Evolutionary conservation across 2,888 invertebrate genomes (phyloP).

Genomic region (Meta bourneti): DNA sequence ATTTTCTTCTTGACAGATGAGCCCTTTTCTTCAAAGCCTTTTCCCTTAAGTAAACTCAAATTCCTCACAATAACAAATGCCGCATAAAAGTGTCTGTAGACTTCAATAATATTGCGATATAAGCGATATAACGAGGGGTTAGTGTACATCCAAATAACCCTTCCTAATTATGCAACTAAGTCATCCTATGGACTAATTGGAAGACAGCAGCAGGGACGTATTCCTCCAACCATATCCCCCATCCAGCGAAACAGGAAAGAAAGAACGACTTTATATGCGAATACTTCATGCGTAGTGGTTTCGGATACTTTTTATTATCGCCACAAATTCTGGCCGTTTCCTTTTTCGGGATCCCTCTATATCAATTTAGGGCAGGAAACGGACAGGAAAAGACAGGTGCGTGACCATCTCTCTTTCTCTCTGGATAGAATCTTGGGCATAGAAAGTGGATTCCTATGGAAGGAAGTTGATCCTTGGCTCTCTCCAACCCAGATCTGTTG

Average conservation of each 20-base stretch:
- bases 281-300: slow-evolving; percentile 74
- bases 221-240: slow-evolving; percentile 20
- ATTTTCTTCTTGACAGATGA: no score
- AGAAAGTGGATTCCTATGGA: no score
- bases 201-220: neutral
- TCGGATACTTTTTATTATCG: slow-evolving; percentile 55
- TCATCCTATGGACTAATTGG: slow-evolving; percentile 12
- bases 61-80: no score
- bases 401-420: slow-evolving; percentile 5
- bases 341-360: slow-evolving; percentile 32
- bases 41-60: no score
- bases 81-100: no score
- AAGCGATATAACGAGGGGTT: neutral
- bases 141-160: neutral
- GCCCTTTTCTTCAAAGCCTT: no score
- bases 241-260: slow-evolving; percentile 2
- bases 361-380: slow-evolving; percentile 61
- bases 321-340: slow-evolving; percentile 64
- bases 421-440: neutral
- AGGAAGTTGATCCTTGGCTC: no score
- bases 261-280: slow-evolving; percentile 49
- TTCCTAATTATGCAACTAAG: neutral
- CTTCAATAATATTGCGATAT: neutral
- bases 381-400: slow-evolving; percentile 5
- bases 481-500: no score